Percentiles rank a stretch among this genome's conserved stretches.
Evolutionary conservation across 1,140 invertebrate species (phyloP).

Genomic region (Brachionus manjavacas): DNA sequence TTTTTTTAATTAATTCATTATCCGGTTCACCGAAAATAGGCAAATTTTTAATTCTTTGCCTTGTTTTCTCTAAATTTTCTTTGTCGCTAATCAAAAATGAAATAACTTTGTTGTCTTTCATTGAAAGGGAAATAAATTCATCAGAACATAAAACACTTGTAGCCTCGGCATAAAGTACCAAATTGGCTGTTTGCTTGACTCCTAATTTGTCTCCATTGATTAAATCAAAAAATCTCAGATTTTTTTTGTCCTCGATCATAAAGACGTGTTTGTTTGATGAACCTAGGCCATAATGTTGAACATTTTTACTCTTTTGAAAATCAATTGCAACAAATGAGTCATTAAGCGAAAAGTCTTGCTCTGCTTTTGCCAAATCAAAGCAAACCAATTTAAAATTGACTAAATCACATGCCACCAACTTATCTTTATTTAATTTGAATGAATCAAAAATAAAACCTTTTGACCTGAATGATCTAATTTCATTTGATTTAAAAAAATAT

Average conservation of each 20-base stretch:
- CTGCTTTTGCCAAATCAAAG: neutral
- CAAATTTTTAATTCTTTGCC: neutral
- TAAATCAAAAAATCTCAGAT: neutral
- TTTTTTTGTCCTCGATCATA: neutral
- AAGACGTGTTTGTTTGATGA: neutral
- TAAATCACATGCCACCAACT: neutral
- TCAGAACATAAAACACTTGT: neutral
- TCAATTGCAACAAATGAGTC: neutral
- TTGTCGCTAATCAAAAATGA: neutral
- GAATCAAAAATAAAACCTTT: neutral
- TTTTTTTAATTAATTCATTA: neutral
- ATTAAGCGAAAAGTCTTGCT: neutral
- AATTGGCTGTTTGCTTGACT: neutral
- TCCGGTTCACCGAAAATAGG: neutral
- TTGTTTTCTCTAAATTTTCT: neutral
- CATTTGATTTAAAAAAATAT: neutral
- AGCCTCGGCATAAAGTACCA: neutral
- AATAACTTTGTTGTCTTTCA: conserved; percentile 1
- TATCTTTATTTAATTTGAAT: neutral
- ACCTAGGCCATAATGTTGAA: neutral
- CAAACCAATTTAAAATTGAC: neutral
- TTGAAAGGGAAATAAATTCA: conserved; percentile 15
- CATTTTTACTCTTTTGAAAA: neutral
- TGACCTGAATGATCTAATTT: neutral
- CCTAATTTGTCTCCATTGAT: neutral